Evolutionary conservation across 1,140 invertebrate species (phyloP).

Genomic region (Calliphora vicina): DNA sequence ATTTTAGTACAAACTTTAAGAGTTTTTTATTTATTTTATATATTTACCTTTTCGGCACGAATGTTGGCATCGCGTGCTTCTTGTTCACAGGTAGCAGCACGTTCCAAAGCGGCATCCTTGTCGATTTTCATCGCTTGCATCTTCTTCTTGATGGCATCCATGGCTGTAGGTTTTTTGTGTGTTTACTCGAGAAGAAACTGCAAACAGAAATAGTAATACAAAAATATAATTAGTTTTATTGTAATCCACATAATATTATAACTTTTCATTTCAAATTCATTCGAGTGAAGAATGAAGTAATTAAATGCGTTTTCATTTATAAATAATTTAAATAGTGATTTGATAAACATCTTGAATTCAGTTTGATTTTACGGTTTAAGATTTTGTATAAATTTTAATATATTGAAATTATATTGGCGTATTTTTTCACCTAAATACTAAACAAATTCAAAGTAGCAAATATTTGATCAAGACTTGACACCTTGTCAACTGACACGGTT

Average conservation of each 20-base stretch:
- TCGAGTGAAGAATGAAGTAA: not conserved
- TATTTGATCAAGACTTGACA: too few relatives aligned
- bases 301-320: not conserved
- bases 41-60: slow-evolving; percentile 85
- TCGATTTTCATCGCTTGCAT: slow-evolving; percentile 99
- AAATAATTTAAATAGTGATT: not conserved
- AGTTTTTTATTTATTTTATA: not conserved
- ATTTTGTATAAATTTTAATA: not conserved
- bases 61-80: slow-evolving; percentile 93
- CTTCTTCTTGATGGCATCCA: slow-evolving; percentile 99
- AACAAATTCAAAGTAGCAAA: too few relatives aligned
- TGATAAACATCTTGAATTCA: not conserved
- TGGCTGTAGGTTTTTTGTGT: slow-evolving; percentile 69
- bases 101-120: slow-evolving; percentile 97
- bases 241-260: slow-evolving; percentile 36
- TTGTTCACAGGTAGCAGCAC: slow-evolving; percentile 90
- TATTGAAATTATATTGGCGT: too few relatives aligned
- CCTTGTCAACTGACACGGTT: too few relatives aligned
- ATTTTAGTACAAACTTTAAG: not conserved
- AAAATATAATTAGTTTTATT: not conserved
- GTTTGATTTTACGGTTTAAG: not conserved
- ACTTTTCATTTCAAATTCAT: slow-evolving; percentile 26
- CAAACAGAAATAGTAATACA: slow-evolving; percentile 41
- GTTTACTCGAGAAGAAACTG: slow-evolving; percentile 61
- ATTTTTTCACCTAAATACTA: too few relatives aligned